A percentile compares a stretch with the other conserved stretches of the same genome.
Conservation (phyloP, 92 coral and sea anemone genomes). For the Phymanthus crucifer region DNA sequence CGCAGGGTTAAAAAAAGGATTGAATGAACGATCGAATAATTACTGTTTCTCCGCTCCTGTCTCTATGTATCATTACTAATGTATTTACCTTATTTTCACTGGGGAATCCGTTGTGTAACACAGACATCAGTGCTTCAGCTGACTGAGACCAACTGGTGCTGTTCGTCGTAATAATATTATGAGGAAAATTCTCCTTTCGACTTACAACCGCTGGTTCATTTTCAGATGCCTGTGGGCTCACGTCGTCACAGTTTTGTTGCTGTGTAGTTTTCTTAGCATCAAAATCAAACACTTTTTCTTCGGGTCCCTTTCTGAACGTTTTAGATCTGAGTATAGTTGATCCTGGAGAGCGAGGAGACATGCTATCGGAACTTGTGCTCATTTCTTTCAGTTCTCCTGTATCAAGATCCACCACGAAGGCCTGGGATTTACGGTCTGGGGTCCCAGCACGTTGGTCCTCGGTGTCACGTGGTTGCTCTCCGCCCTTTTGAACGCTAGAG, state of each 20-base stretch:
- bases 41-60: too few species aligned
- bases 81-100: constrained; percentile 17
- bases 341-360: constrained; percentile 36
- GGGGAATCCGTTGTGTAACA: constrained; percentile 30
- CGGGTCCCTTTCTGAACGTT: constrained; percentile 68
- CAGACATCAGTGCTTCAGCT: constrained; percentile 38
- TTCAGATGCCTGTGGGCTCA: constrained; percentile 24
- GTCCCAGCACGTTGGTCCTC: constrained; percentile 6
- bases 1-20: too few species aligned
- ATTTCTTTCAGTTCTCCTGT: constrained; percentile 35
- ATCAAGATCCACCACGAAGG: constrained; percentile 38
- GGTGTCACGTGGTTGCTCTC: not conserved
- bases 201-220: constrained; percentile 23
- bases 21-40: too few species aligned
- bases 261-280: not conserved
- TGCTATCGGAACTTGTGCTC: constrained; percentile 23
- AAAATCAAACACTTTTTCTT: constrained; percentile 47
- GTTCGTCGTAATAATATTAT: not conserved
- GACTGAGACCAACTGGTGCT: constrained; percentile 49
- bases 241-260: constrained; percentile 1
- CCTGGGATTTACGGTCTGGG: constrained; percentile 40
- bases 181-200: constrained; percentile 10
- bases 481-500: not conserved
- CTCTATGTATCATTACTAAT: too few species aligned
- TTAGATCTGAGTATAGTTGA: constrained; percentile 58